Evolutionary conservation across 1,140 invertebrate genomes (phyloP), one percentile per base, ranked within the genome.

Genomic region (Spodoptera litura): DNA sequence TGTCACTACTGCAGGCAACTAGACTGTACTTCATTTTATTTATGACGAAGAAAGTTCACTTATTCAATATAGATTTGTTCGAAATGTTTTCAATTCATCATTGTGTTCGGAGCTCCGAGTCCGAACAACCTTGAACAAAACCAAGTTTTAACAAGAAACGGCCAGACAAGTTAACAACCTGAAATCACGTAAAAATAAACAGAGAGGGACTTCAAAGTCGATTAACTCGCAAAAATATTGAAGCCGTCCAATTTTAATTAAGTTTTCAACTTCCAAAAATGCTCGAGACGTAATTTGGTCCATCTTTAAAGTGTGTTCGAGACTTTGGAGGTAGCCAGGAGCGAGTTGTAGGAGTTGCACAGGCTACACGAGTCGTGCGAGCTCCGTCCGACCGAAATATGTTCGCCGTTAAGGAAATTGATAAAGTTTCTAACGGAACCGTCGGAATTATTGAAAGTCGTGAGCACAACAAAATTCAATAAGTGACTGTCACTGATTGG

Each of bases 401-500:
- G 74, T 68, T 68, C 84, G 83, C 84, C 78, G 85, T 89, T 87
- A 83, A 83, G 90, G 92, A 93, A 92, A 93, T 93, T 93, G 92
- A 90, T 90, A 93, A 93, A 93, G 88, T 93, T 93, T 88, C 85
- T 77, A 83, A 76, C 86, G 85, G 86, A 90, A 87, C 85, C 64
- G 82, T 78, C 85, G 87, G 90, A 90, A 93, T 93, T 93, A 93
- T 93, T 91, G 89, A 88, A 93, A 91, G 83, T 92, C 85, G 84
- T 83, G 88, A 89, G 86, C 89, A 93, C 91, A 92, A 92, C 92
- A 92, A 92, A 91, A 93, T 92, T 93, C 90, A 92, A 92, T 93
- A 92, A 92, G 91, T 93, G 89, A 92, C 90, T 89, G 89, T 89
- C 89, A 88, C 88, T 93, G 90, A 93, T 93, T 93, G 88, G 89